Conservation (phyloP, 2,888 invertebrate species). For the Drosophila ezoana region DNA sequence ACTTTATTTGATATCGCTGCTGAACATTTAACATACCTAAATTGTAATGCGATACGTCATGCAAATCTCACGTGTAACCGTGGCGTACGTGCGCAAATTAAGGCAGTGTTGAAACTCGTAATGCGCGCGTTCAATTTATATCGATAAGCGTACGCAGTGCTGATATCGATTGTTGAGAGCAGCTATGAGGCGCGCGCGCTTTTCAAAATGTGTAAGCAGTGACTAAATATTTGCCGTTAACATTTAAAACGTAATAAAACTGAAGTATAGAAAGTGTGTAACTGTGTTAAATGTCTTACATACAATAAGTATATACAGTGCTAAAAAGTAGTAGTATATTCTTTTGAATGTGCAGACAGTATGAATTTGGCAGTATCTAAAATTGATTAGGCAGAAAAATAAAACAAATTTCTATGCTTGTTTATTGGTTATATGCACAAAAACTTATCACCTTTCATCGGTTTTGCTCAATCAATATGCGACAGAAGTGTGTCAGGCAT, state of each 20-base stretch:
- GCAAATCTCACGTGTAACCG: neutral
- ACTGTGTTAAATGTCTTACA: neutral
- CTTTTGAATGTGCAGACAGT: too few relatives aligned
- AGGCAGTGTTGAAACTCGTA: conserved; percentile 3
- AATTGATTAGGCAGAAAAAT: neutral
- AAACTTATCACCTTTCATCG: conserved; percentile 49
- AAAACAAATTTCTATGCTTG: neutral
- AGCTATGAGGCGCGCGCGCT: conserved; percentile 12
- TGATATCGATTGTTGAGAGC: neutral
- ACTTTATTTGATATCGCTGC: neutral
- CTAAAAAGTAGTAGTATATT: too few relatives aligned
- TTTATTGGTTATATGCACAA: conserved; percentile 12
- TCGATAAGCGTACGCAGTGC: conserved; percentile 20
- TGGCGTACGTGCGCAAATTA: neutral
- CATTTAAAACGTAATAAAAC: neutral
- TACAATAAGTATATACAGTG: too few relatives aligned
- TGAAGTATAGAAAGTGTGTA: conserved; percentile 2
- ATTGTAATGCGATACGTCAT: neutral
- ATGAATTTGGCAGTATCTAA: too few relatives aligned
- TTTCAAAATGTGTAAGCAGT: conserved; percentile 19
- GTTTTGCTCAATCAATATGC: conserved; percentile 32
- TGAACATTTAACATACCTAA: neutral
- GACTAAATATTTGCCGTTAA: neutral
- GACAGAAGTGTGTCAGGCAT: conserved; percentile 60
- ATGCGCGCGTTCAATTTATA: conserved; percentile 7